phyloP scores from a whole-genome alignment of 2,113 vertebrate species.

The Hippocampus guttulatus region DNA sequence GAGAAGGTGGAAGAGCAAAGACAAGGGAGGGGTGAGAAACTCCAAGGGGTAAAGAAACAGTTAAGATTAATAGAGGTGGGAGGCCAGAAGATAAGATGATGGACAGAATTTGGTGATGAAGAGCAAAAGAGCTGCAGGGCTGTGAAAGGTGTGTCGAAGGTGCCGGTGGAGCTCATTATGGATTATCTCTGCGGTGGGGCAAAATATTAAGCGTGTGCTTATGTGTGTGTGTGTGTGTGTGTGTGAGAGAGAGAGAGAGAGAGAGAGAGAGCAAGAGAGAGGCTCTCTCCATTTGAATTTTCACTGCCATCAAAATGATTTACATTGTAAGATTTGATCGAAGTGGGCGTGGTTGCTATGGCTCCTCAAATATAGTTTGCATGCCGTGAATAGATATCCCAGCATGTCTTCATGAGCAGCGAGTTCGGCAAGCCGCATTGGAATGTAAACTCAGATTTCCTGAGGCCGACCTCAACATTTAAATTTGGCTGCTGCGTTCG shows the following conservation, averaged over 20 bases:
- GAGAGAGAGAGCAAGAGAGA: no score
- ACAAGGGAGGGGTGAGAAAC: conserved; percentile 15
- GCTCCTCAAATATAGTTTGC: conserved; percentile 9
- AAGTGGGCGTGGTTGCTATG: conserved; percentile 32
- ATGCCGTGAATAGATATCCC: conserved; percentile 19
- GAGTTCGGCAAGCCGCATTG: conserved; percentile 18
- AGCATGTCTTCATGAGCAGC: background rate
- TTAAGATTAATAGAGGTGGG: conserved; percentile 66
- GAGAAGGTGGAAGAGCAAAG: conserved; percentile 36
- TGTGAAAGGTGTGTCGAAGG: conserved; percentile 52
- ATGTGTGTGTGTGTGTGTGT: conserved; percentile 12
- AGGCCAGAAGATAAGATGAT: conserved; percentile 61
- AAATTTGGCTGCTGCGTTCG: background rate
- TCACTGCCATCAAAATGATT: conserved; percentile 23
- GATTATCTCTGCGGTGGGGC: conserved; percentile 55
- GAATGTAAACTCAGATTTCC: conserved; percentile 26
- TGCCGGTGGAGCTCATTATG: conserved; percentile 63
- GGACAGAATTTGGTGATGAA: conserved; percentile 57
- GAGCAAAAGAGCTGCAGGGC: conserved; percentile 50
- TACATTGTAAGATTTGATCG: conserved; percentile 30
- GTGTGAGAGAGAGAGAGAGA: background rate
- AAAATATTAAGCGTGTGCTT: conserved; percentile 27
- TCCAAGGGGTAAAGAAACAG: conserved; percentile 39
- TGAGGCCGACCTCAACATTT: conserved; percentile 22
- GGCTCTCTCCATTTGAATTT: conserved; percentile 42